Conservation (phyloP, 2,113 vertebrate genomes). For the Pedetes capensis region DNA sequence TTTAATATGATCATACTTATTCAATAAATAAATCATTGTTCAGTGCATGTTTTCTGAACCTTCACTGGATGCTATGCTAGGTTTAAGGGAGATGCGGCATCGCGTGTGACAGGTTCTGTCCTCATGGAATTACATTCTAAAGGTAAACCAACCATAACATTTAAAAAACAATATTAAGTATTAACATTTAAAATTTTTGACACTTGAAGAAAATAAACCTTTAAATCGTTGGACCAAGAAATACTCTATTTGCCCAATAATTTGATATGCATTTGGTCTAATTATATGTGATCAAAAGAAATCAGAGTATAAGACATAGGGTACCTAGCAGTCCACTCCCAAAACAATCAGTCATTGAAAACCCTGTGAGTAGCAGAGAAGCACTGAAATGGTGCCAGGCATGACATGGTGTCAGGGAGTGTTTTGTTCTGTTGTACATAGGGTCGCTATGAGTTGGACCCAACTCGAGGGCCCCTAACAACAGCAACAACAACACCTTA, state of each 20-base stretch:
- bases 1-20: constrained; percentile 17
- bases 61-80: not conserved
- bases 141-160: not conserved
- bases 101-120: not conserved
- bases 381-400: no score
- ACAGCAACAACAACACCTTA: no score
- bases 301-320: not conserved
- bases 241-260: not conserved
- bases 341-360: no score
- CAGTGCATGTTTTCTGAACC: not conserved
- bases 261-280: not conserved
- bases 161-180: not conserved
- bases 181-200: not conserved
- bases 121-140: not conserved
- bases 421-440: no score
- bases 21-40: constrained; percentile 38
- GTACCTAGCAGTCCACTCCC: no score
- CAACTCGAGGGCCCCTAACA: no score
- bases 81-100: not conserved
- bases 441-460: no score
- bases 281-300: not conserved
- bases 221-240: not conserved
- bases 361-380: no score
- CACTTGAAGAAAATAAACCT: not conserved
- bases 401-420: no score